Conservation (phyloP, 1,140 invertebrate genomes). For the Drosophila pallidifrons region DNA sequence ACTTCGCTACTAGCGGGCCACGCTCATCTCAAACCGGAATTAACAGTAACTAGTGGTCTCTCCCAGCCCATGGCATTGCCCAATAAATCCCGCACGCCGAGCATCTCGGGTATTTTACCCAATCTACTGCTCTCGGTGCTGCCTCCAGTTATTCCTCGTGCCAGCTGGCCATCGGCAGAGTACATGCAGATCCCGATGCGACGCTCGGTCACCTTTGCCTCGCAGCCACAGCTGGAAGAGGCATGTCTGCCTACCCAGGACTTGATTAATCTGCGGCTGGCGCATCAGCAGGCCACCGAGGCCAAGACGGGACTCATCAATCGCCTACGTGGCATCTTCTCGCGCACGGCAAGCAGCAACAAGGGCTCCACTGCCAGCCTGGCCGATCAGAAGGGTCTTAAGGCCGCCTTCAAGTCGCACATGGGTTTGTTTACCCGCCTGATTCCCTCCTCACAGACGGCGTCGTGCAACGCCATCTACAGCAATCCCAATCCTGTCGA, state of each 20-base stretch:
- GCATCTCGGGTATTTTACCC: slow-evolving; percentile 89
- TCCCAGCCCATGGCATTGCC: slow-evolving; percentile 32
- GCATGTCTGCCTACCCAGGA: slow-evolving; percentile 86
- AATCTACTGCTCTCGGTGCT: slow-evolving; percentile 89
- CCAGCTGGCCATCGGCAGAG: slow-evolving; percentile 91
- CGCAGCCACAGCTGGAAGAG: slow-evolving; percentile 88
- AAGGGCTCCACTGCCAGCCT: slow-evolving; percentile 87
- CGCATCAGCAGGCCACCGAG: slow-evolving; percentile 86
- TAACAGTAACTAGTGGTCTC: slow-evolving; percentile 63
- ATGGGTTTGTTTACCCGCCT: slow-evolving; percentile 90
- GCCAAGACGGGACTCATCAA: slow-evolving; percentile 86
- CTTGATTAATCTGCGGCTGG: slow-evolving; percentile 86
- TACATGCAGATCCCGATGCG: slow-evolving; percentile 86
- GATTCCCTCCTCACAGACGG: slow-evolving; percentile 88
- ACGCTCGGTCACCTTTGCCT: slow-evolving; percentile 88
- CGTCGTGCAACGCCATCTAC: slow-evolving; percentile 87
- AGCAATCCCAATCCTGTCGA: slow-evolving; percentile 65
- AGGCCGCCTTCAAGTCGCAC: slow-evolving; percentile 89
- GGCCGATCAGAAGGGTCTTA: slow-evolving; percentile 87
- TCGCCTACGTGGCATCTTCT: slow-evolving; percentile 84
- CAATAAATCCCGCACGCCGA: slow-evolving; percentile 86
- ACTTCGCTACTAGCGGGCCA: slow-evolving; percentile 86
- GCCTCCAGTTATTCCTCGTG: slow-evolving; percentile 90
- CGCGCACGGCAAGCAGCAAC: slow-evolving; percentile 76
- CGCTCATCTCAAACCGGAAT: slow-evolving; percentile 85